phyloP scores from a whole-genome alignment of 2,888 invertebrate genomes.

The Geophilus truncorum region DNA sequence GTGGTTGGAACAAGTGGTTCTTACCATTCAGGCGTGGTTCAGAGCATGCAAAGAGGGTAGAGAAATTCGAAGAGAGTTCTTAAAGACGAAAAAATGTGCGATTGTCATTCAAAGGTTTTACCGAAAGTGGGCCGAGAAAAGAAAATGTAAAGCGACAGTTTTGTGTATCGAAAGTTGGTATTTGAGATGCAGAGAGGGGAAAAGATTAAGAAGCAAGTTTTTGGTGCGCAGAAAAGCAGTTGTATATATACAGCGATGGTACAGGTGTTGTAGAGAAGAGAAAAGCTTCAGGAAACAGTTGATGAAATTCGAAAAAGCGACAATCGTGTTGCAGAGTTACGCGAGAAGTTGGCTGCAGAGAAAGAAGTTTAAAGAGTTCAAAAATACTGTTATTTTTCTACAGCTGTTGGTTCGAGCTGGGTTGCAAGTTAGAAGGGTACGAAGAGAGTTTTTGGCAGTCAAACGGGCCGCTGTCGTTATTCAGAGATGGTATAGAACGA shows the following conservation, averaged over 20 bases:
- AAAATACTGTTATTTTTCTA: neutral
- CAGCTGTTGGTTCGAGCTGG: neutral
- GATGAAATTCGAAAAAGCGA: neutral
- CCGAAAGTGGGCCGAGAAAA: too few species aligned
- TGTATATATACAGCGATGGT: neutral
- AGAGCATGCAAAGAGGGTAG: neutral
- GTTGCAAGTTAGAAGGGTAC: neutral
- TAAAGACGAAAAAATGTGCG: neutral
- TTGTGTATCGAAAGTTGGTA: neutral
- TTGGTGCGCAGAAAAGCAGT: neutral
- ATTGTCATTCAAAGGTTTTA: too few species aligned
- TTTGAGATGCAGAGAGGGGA: neutral
- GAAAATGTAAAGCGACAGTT: too few species aligned
- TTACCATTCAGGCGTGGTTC: conserved; percentile 39
- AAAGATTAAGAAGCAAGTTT: neutral
- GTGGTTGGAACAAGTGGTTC: conserved; percentile 36
- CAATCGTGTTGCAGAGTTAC: neutral
- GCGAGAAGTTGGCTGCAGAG: neutral
- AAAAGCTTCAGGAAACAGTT: neutral
- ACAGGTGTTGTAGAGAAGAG: neutral
- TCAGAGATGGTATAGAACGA: neutral
- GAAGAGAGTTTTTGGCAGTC: neutral
- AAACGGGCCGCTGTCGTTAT: neutral
- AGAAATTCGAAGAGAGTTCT: neutral
- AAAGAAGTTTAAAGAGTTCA: neutral